These are phyloP conservation scores for Galleria mellonella DNA, from an alignment of 1,140 invertebrate genomes.

Conservation along the genomic window DNA sequence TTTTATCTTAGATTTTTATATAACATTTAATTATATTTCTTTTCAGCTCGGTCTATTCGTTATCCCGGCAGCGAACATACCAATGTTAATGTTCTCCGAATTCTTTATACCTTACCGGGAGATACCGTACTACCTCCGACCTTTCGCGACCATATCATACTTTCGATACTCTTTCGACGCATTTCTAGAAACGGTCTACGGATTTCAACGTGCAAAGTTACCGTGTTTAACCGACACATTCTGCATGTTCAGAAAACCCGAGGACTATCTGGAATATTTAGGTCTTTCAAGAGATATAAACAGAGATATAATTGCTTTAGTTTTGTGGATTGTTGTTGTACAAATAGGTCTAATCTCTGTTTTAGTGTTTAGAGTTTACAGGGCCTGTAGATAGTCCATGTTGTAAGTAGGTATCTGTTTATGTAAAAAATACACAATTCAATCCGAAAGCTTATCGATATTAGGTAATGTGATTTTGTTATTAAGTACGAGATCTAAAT, in stretches of 20 bases:
- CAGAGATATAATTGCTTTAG: constrained; percentile 83
- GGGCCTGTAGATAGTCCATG: constrained; percentile 45
- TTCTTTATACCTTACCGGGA: constrained; percentile 89
- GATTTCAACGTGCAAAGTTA: constrained; percentile 76
- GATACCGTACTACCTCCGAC: constrained; percentile 81
- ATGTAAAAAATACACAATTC: no score
- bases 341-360: constrained; percentile 51
- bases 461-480: no score
- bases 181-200: constrained; percentile 83
- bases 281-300: constrained; percentile 75
- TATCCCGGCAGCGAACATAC: constrained; percentile 86
- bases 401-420: no score
- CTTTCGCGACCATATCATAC: constrained; percentile 83
- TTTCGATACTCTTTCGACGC: constrained; percentile 89
- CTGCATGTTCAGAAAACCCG: constrained; percentile 66
- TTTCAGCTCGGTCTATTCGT: constrained; percentile 86
- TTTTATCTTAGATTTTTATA: constrained; percentile 27
- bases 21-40: no score
- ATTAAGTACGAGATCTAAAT: no score
- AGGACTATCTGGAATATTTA: constrained; percentile 66
- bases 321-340: constrained; percentile 75
- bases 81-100: constrained; percentile 89
- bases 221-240: constrained; percentile 65
- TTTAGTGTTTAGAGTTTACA: constrained; percentile 50
- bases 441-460: no score